Conservation (phyloP, 2,888 invertebrate genomes). For the Melangyna quadrimaculata region DNA sequence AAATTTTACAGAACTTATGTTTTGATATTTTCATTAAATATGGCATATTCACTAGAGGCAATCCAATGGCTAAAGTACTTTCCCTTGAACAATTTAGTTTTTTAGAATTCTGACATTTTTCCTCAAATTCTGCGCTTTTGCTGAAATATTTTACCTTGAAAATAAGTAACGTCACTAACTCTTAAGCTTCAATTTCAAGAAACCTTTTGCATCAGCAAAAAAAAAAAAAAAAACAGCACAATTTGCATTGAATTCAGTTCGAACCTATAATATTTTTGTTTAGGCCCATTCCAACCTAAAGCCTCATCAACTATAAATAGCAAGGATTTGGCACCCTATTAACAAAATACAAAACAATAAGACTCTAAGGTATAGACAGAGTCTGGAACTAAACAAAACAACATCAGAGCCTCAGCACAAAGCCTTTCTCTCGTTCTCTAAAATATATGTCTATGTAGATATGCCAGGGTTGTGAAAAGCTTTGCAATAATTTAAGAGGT, state of each 20-base stretch:
- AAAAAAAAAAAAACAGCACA: not conserved
- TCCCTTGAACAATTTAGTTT: too few relatives aligned
- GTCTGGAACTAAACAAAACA: not conserved
- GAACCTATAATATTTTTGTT: not conserved
- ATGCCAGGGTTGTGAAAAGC: slow-evolving; percentile 65
- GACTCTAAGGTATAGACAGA: not conserved
- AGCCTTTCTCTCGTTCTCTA: not conserved
- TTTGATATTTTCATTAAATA: too few relatives aligned
- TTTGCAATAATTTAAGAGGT: slow-evolving; percentile 66
- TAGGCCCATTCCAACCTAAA: not conserved
- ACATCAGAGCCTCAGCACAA: not conserved
- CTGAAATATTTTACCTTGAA: too few relatives aligned
- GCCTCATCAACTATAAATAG: not conserved
- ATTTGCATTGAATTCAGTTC: not conserved
- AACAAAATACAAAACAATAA: not conserved
- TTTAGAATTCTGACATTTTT: too few relatives aligned
- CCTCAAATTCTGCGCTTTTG: too few relatives aligned
- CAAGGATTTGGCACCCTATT: slow-evolving; percentile 26
- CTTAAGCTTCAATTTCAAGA: not conserved
- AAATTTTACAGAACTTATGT: too few relatives aligned
- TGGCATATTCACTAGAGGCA: too few relatives aligned
- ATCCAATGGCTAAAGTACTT: too few relatives aligned
- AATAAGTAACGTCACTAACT: too few relatives aligned
- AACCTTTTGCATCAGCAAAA: not conserved
- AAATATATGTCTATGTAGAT: not conserved